Conservation (phyloP, 2,113 vertebrate species). For the Tricholaema leucomelas region DNA sequence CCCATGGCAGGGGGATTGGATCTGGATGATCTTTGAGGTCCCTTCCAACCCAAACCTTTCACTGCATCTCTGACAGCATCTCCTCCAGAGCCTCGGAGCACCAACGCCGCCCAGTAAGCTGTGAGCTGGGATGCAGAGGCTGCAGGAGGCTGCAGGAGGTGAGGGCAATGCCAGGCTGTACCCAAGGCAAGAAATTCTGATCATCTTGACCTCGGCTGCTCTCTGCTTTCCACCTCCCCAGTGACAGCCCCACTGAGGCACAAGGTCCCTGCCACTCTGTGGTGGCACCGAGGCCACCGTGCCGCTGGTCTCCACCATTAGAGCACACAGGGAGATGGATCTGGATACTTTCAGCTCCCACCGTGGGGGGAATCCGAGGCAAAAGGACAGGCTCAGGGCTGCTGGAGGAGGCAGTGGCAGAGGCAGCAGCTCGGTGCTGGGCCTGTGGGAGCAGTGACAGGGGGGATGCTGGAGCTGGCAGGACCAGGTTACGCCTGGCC, state of each 20-base stretch:
- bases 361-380: not conserved
- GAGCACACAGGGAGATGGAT: accelerated
- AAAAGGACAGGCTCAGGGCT: not conserved
- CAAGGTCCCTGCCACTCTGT: not conserved
- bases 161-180: not conserved
- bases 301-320: not conserved
- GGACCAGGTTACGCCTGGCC: not conserved
- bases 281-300: accelerated
- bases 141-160: accelerated
- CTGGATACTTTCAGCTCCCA: not conserved
- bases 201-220: not conserved
- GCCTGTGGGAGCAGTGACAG: accelerated
- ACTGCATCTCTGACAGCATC: not conserved
- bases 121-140: accelerated
- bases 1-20: too few relatives aligned
- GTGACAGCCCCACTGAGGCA: not conserved
- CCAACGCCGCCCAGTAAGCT: not conserved
- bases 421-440: not conserved
- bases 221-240: accelerated
- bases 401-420: accelerated
- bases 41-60: too few relatives aligned
- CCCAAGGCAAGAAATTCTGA: accelerated
- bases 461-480: not conserved
- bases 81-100: not conserved
- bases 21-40: too few relatives aligned